A percentile compares a stretch with the other conserved stretches of the same genome.
Conservation (phyloP, 2,797 vertebrate genomes). For the Bucorvus abyssinicus region DNA sequence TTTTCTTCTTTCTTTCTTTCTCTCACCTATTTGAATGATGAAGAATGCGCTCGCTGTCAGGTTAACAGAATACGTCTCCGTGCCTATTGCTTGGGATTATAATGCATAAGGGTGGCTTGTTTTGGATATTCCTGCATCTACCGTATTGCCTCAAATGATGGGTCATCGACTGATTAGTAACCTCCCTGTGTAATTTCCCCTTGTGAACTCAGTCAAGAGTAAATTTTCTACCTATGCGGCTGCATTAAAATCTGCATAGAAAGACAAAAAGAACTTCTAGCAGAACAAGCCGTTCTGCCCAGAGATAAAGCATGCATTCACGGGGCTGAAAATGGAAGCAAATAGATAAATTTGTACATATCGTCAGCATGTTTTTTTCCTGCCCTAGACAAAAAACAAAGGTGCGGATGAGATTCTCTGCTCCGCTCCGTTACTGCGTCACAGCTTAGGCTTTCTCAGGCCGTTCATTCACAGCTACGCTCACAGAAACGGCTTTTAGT, state of each 20-base stretch:
- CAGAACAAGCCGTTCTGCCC: constrained; percentile 6
- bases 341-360: constrained; percentile 13
- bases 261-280: constrained; percentile 53
- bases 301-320: constrained; percentile 1
- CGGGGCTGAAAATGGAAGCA: not conserved
- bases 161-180: constrained; percentile 44
- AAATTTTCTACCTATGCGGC: constrained; percentile 41
- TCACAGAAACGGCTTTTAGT: not conserved
- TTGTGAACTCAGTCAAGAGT: constrained; percentile 47
- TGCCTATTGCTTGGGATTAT: constrained; percentile 20
- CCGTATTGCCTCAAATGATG: constrained; percentile 23
- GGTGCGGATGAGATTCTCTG: not conserved
- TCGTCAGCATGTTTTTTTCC: not conserved
- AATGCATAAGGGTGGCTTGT: constrained; percentile 26
- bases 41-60: constrained; percentile 18
- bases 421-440: rapidly evolving
- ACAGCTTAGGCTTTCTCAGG: constrained; percentile 53
- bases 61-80: constrained; percentile 34
- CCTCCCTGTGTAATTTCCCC: constrained; percentile 42
- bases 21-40: constrained; percentile 53
- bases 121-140: constrained; percentile 49
- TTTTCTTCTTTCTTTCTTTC: not conserved
- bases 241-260: constrained; percentile 55
- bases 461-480: not conserved
- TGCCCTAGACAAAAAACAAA: not conserved